Evolutionary conservation across 1,140 invertebrate species (phyloP), one percentile per base, ranked within the genome.

Genomic region (Dendroctonus valens): DNA sequence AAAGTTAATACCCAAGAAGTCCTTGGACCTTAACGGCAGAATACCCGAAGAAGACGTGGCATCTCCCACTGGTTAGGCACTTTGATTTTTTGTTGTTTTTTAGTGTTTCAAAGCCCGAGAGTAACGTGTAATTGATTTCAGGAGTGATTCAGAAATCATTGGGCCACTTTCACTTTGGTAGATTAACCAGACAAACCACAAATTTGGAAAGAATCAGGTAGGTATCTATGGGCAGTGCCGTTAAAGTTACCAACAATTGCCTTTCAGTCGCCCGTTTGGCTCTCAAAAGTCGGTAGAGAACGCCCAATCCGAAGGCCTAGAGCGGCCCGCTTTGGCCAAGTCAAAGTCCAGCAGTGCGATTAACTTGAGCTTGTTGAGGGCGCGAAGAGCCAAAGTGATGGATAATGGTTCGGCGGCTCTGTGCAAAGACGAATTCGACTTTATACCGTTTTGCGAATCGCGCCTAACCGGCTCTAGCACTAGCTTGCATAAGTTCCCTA

Each of bases 321-420:
- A 75, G 26, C 74, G 75, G 59, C 76, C 77, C 2, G 51, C 73
- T 41, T 63, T 79, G 41, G 72, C 70, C 8, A 79, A 79, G 62
- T 74, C 77, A 3, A 78, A 79, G 67, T 77, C 76, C 14, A 77
- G 76, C 61, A 79, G 77, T 69, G 73, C 77, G 0, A 79, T 79
- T 15, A 79, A 79, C 68, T 70, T 79, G 57, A 78, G 71, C 50
- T 57, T 75, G 62, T 46, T 75, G 50, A 64, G 77, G 44, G 73
- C 69, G 6, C 60, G 76, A 11, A 69, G 75, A 50, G 74, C 73
- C 26, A 75, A 76, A 65, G 42, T 71, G 5, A 61, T 73, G 61
- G 73, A 75, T 51, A 52, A 55, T 7, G 64, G 67, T 0, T 57
- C 60, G 44, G 55, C 63, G n/a, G 52, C 67, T 38, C 61, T 49